Base-by-base conservation (phyloP, 2,113 vertebrate species). In the Phrynocephalus versicolor region DNA sequence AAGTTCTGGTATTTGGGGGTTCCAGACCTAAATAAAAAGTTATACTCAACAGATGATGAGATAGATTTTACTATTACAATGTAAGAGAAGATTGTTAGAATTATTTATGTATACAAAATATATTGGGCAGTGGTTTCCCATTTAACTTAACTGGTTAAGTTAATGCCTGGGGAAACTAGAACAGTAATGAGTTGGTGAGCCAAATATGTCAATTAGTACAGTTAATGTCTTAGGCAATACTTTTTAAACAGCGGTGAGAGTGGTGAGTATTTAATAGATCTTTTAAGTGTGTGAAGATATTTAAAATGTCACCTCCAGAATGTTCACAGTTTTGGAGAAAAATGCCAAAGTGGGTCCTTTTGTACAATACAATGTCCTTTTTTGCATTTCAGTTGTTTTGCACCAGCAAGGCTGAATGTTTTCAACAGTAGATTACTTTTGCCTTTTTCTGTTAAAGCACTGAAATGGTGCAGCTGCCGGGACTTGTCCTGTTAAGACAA, bases 341-440 rank as follows among this genome's bases (percentile, higher is more conserved):
- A n/a, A 65, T 81, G 30, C 21, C 23, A 27, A 33, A 21, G 8
- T 83, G 12, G 18, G 25, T 27, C 45, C 75, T 71, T 2, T 41
- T 75, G 1, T 67, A 1, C 30, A 70, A 30, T 51, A 55, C 30
- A 55, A 83, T 70, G 69, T 41, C 64, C 27, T 71, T 18, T 16
- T 21, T 83, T 58, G 81, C 14, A 10, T 55, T 77, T 83, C 4
- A 19, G 71, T 75, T 88, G 25, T 76, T 85, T 64, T 64, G 75
- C 51, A 13, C 35, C 73, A 0, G 0, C 62, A 16, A 74, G 70
- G 89, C 7, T 84, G 89, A 89, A 95, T 91, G 79, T 75, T 85
- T 87, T 95, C 92, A 58, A 90, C 0, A 0, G 51, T 95, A 78
- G 95, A 95, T 95, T 96, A 93, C 87, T 94, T 92, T 90, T 79